Base-by-base conservation (phyloP, 2,797 vertebrate genomes). In the Sebastes oblongus region DNA sequence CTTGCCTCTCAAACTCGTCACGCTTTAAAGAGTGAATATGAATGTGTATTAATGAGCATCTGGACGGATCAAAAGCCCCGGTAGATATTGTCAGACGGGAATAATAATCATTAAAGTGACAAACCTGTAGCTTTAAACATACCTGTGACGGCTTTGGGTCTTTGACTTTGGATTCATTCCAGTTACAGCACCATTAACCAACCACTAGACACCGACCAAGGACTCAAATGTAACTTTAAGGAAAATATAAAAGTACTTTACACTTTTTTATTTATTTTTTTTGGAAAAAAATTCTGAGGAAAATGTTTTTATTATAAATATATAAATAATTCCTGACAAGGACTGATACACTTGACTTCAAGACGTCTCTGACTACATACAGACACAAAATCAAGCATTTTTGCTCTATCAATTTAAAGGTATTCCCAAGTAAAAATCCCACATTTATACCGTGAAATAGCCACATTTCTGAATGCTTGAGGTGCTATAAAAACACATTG, bases 41-140 rank as follows among this genome's bases (percentile, higher is more conserved):
- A 27, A 50, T 73, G 14, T 68, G 16, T 55, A 66, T 67, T 74
- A 52, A 67, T 78, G 70, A 81, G 70, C 42, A 61, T 66, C 29
- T 46, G 65, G 75, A 25, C 32, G 1, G n/a, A 65, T 64, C 13
- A 36, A 8, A 54, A 59, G 29, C 36, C 46, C 22, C 32, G 61
- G 4, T 3, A 22, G 39, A 32, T 66, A 20, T 3, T 36, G 22
- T 29, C 42, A 39, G 77, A 64, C 10, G n/a, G 34, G 30, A 54
- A 42, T 27, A n/a, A 55, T 65, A 7, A 69, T 59, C 1, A 46
- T 46, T 39, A 42, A 67, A 78, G 24, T 11, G 9, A 50, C 10
- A 2, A 24, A 14, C 50, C 34, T 34, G 20, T 29, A 65, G 59
- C 22, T 59, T 22, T 14, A 54, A 60, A 46, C 13, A 34, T 66